Percentiles rank a stretch among this genome's conserved stretches.
phyloP scores from a whole-genome alignment of 2,888 invertebrate species.

The Drosophila parthenogenetica region DNA sequence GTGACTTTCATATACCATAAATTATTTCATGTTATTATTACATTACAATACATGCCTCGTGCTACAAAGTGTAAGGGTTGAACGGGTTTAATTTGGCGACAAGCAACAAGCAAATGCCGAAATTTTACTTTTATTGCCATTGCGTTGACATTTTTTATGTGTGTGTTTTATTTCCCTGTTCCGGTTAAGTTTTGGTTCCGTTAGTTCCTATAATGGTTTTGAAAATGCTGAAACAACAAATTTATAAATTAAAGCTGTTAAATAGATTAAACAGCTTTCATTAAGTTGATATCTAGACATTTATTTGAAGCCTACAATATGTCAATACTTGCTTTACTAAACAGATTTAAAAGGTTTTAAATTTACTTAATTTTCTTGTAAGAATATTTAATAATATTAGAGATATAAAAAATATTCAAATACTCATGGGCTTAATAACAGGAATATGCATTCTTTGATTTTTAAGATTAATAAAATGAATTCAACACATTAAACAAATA shows the following conservation, averaged over 20 bases:
- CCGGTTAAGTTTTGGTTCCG: background rate
- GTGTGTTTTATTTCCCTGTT: slow-evolving; percentile 10
- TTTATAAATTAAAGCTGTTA: background rate
- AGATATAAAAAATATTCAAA: too few species aligned
- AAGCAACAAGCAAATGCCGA: slow-evolving; percentile 62
- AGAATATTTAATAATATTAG: too few species aligned
- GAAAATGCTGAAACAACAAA: background rate
- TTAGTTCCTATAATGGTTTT: background rate
- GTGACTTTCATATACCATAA: slow-evolving; percentile 81
- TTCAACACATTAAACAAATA: too few species aligned
- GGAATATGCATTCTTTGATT: too few species aligned
- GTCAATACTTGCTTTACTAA: too few species aligned
- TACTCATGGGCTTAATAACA: too few species aligned
- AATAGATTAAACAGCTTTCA: background rate
- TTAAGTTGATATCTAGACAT: background rate
- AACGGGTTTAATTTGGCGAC: slow-evolving; percentile 29
- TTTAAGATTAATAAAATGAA: too few species aligned
- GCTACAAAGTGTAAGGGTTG: slow-evolving; percentile 38
- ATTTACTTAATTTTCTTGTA: too few species aligned
- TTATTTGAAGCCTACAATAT: too few species aligned
- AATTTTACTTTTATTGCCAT: slow-evolving; percentile 68
- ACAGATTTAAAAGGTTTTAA: too few species aligned
- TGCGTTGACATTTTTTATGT: slow-evolving; percentile 46
- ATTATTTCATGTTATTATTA: slow-evolving; percentile 81
- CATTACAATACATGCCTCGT: slow-evolving; percentile 62